Evolutionary conservation across 2,888 invertebrate genomes (phyloP).

Genomic region (Dascillus cervinus): DNA sequence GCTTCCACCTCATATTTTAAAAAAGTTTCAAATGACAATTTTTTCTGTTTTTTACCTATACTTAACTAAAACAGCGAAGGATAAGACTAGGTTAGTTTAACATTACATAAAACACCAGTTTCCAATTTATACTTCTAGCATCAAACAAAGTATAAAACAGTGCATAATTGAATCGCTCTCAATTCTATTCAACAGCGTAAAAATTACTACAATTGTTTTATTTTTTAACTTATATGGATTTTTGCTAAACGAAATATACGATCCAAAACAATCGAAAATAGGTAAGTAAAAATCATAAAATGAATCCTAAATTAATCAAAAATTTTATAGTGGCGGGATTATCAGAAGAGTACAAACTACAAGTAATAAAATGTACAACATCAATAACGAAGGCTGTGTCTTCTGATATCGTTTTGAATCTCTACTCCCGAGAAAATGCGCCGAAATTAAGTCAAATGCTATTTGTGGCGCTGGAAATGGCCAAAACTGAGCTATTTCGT

Average conservation of each 20-base stretch:
- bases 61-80: no score
- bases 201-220: conserved; percentile 44
- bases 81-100: no score
- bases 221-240: conserved; percentile 51
- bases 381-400: conserved; percentile 46
- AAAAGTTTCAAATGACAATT: conserved; percentile 11
- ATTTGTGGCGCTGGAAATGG: conserved; percentile 56
- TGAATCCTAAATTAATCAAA: background rate
- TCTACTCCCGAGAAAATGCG: conserved; percentile 51
- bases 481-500: conserved; percentile 57
- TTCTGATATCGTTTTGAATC: conserved; percentile 44
- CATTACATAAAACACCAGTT: conserved; percentile 17
- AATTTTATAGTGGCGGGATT: conserved; percentile 46
- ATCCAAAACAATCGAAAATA: conserved; percentile 44
- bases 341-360: conserved; percentile 58
- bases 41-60: conserved; percentile 26
- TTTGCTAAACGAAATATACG: conserved; percentile 50
- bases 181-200: conserved; percentile 44
- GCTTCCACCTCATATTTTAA: conserved; percentile 2
- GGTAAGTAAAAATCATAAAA: conserved; percentile 30
- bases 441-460: conserved; percentile 58
- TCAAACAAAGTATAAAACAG: conserved; percentile 33
- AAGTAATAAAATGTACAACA: conserved; percentile 49
- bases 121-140: background rate
- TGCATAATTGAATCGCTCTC: conserved; percentile 46